These are phyloP conservation scores for Drosophila paracracens DNA, from an alignment of 2,888 invertebrate genomes.

Conservation along the genomic window DNA sequence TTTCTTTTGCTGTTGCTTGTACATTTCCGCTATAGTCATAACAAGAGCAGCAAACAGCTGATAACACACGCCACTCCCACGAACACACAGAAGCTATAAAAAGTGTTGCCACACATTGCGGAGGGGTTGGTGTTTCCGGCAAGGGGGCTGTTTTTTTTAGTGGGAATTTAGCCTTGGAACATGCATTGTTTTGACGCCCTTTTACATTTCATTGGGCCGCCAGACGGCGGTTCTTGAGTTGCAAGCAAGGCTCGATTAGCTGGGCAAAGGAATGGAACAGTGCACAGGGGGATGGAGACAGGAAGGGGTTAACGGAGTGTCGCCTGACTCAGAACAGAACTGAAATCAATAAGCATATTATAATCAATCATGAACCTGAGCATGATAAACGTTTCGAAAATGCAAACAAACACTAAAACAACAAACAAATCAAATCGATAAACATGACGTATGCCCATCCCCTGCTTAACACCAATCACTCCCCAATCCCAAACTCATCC, in stretches of 20 bases:
- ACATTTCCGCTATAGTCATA: conserved; percentile 73
- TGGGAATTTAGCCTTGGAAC: conserved; percentile 5
- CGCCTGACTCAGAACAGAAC: not conserved
- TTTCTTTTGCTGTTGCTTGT: conserved; percentile 23
- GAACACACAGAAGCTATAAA: conserved; percentile 42
- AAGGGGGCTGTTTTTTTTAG: conserved; percentile 2
- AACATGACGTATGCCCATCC: conserved; percentile 29
- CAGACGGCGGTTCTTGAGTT: conserved; percentile 43
- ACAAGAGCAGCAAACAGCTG: conserved; percentile 68
- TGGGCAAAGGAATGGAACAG: not conserved
- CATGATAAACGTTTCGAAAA: conserved; percentile 53
- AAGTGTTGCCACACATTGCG: conserved; percentile 47
- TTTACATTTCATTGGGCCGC: conserved; percentile 17
- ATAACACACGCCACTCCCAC: conserved; percentile 55
- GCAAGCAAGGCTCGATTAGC: conserved; percentile 16
- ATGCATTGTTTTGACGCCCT: conserved; percentile 56
- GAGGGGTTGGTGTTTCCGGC: not conserved
- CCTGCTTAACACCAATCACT: not conserved
- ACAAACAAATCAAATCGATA: conserved; percentile 49
- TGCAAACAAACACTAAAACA: conserved; percentile 48
- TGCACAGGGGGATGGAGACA: not conserved
- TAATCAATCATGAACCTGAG: conserved; percentile 62
- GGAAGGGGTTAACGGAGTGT: not conserved
- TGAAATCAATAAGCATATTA: conserved; percentile 50
- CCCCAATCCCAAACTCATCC: not conserved